phyloP scores from a whole-genome alignment of 2,888 invertebrate genomes.

The Eristalis tenax region DNA sequence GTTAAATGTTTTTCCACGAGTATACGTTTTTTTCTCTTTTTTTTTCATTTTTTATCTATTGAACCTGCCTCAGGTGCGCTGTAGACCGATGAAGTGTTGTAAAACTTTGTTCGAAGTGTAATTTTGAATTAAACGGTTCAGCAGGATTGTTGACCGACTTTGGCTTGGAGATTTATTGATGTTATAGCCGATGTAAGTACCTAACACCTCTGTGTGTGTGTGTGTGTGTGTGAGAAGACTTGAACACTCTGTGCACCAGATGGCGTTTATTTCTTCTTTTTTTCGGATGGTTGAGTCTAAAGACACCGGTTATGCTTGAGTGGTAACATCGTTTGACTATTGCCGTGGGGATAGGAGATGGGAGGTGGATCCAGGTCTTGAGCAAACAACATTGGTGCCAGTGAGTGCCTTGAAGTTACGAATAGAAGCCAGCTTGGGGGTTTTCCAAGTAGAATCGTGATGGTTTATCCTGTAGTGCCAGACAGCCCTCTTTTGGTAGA shows the following conservation, averaged over 20 bases:
- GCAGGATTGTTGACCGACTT: conserved; percentile 50
- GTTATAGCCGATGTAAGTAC: conserved; percentile 11
- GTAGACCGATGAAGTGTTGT: neutral
- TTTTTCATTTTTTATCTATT: neutral
- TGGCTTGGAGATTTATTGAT: conserved; percentile 13
- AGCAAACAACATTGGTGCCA: neutral
- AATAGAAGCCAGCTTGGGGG: neutral
- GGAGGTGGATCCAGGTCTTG: neutral
- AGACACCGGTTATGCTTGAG: neutral
- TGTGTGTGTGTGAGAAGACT: neutral
- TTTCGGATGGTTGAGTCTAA: neutral
- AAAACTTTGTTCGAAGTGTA: conserved; percentile 5
- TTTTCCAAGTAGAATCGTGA: neutral
- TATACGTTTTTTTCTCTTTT: neutral
- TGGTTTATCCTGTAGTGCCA: too few relatives aligned
- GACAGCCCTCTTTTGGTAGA: too few relatives aligned
- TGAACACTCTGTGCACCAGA: neutral
- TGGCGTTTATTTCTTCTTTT: neutral
- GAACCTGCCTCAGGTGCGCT: neutral
- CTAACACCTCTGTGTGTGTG: neutral
- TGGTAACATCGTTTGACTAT: neutral
- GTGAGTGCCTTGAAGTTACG: neutral
- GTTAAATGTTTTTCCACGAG: conserved; percentile 38
- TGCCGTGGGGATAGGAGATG: neutral
- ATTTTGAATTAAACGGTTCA: conserved; percentile 34